Conservation (phyloP, 2,113 vertebrate species). For the Oxyura jamaicensis region DNA sequence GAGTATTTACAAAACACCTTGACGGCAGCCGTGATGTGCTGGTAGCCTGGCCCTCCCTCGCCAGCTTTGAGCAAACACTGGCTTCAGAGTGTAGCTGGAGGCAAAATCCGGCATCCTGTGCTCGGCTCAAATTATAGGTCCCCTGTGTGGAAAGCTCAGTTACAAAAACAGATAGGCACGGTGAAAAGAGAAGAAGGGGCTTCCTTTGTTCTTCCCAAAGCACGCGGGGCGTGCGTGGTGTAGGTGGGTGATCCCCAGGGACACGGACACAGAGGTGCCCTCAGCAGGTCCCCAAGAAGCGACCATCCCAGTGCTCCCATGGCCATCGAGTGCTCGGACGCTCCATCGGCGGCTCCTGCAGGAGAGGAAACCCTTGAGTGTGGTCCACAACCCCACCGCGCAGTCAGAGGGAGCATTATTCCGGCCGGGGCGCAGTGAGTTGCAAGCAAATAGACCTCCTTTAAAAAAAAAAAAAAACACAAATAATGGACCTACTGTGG, state of each 20-base stretch:
- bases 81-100: not conserved
- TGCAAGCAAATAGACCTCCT: slow-evolving; percentile 21
- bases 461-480: not conserved
- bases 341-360: not conserved
- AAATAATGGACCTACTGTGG: slow-evolving; percentile 34
- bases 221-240: not conserved
- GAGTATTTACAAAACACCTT: not conserved
- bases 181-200: not conserved
- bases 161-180: not conserved
- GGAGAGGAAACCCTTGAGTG: not conserved
- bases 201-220: not conserved
- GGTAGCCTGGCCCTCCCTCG: not conserved
- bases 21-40: rapidly evolving
- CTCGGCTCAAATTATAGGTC: not conserved
- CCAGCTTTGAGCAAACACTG: not conserved
- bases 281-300: not conserved
- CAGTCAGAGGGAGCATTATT: slow-evolving; percentile 16
- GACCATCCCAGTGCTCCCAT: rapidly evolving
- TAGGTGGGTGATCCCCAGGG: not conserved
- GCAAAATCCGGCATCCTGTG: not conserved
- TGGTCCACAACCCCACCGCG: not conserved
- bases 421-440: not conserved
- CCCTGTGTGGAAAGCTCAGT: not conserved
- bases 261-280: not conserved
- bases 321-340: not conserved